phyloP scores from a whole-genome alignment of 1,140 invertebrate genomes.

The Atta cephalotes region DNA sequence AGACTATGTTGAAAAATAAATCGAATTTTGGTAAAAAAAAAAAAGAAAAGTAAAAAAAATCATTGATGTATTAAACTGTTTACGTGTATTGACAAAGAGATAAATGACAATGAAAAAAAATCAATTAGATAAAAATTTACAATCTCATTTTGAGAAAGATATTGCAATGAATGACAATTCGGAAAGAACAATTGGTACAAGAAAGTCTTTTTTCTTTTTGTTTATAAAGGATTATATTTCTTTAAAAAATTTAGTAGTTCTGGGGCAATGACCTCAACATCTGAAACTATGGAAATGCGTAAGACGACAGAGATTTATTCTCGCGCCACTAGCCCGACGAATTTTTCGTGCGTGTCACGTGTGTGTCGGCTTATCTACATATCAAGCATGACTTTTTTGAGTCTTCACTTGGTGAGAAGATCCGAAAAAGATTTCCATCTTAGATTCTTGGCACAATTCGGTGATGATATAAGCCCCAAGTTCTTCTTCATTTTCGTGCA shows the following conservation, averaged over 20 bases:
- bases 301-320: not conserved
- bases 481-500: conserved; percentile 80
- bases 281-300: conserved; percentile 5
- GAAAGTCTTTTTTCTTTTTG: not conserved
- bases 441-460: conserved; percentile 82
- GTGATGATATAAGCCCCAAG: conserved; percentile 70
- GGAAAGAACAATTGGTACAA: not conserved
- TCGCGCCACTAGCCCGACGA: not conserved
- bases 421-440: conserved; percentile 65
- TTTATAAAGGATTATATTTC: not conserved
- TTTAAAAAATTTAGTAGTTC: not conserved
- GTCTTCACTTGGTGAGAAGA: not conserved
- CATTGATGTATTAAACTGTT: not conserved
- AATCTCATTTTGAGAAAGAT: not conserved
- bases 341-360: conserved; percentile 22
- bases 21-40: no score
- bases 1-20: no score
- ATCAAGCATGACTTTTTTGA: conserved; percentile 4
- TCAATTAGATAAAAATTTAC: not conserved
- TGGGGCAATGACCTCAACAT: no score
- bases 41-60: no score
- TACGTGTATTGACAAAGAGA: not conserved
- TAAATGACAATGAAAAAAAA: not conserved
- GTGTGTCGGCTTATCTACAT: not conserved
- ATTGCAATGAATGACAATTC: not conserved